phyloP scores from a whole-genome alignment of 2,888 invertebrate species.

The Ditula angustiorana region DNA sequence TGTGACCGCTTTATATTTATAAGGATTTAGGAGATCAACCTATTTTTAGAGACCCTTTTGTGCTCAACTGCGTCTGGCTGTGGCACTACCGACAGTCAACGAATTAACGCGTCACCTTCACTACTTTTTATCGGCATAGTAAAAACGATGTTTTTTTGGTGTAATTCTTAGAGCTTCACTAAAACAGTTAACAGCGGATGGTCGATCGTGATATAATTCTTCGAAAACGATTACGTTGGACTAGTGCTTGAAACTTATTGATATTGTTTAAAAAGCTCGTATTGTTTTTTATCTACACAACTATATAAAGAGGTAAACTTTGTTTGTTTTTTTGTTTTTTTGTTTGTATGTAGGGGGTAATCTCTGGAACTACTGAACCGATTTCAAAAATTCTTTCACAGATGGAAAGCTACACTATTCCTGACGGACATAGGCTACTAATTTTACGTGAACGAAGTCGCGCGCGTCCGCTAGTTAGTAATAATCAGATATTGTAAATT shows the following conservation, averaged over 20 bases:
- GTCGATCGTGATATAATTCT: background rate
- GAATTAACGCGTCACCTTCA: slow-evolving; percentile 15
- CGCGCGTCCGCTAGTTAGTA: too few relatives aligned
- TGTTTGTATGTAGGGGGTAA: too few relatives aligned
- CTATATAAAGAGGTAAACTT: too few relatives aligned
- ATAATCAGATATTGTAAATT: too few relatives aligned
- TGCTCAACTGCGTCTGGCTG: slow-evolving; percentile 45
- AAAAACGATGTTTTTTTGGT: background rate
- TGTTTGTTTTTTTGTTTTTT: too few relatives aligned
- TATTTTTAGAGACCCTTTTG: slow-evolving; percentile 62
- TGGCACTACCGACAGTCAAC: slow-evolving; percentile 24
- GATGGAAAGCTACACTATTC: too few relatives aligned
- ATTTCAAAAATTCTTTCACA: too few relatives aligned
- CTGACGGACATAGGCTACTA: too few relatives aligned
- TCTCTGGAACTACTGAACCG: too few relatives aligned
- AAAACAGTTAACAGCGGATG: background rate
- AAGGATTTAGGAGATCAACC: slow-evolving; percentile 76
- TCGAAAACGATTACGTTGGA: too few relatives aligned
- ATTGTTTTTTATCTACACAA: too few relatives aligned
- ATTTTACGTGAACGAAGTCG: too few relatives aligned
- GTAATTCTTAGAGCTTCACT: background rate
- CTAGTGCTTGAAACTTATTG: background rate
- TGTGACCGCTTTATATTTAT: slow-evolving; percentile 82
- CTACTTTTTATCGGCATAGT: background rate
- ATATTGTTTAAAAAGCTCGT: background rate